These are phyloP conservation scores for Dasyurus viverrinus DNA, from an alignment of 2,113 vertebrate genomes.

Conservation along the genomic window DNA sequence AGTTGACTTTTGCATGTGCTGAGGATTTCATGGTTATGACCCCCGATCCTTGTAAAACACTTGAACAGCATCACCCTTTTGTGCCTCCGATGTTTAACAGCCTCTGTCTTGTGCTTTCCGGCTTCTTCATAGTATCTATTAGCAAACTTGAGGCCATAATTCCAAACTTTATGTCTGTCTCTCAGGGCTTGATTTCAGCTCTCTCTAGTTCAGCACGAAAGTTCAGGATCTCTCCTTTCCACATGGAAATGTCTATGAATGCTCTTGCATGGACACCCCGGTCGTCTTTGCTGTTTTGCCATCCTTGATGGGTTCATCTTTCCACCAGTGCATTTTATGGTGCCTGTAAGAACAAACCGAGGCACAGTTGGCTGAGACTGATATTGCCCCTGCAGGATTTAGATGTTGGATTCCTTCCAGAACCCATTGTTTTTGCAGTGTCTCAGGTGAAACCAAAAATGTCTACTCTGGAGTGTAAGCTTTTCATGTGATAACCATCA, in stretches of 20 bases:
- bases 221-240: constrained; percentile 25
- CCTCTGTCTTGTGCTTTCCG: constrained; percentile 63
- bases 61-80: constrained; percentile 81
- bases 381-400: constrained; percentile 83
- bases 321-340: constrained; percentile 69
- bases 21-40: constrained; percentile 86
- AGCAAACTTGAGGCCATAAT: constrained; percentile 66
- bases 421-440: constrained; percentile 85
- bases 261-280: constrained; percentile 10
- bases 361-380: constrained; percentile 81
- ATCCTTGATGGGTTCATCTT: constrained; percentile 60
- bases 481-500: constrained; percentile 86
- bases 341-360: constrained; percentile 76
- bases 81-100: constrained; percentile 68
- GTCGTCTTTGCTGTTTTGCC: constrained; percentile 45
- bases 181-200: constrained; percentile 7
- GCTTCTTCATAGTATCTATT: background rate
- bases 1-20: constrained; percentile 85
- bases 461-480: constrained; percentile 84
- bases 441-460: constrained; percentile 89
- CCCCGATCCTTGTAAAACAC: constrained; percentile 85
- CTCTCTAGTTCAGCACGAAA: constrained; percentile 27
- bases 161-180: constrained; percentile 35
- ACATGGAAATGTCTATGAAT: constrained; percentile 24
- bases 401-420: constrained; percentile 85